phyloP scores from a whole-genome alignment of 2,888 invertebrate genomes.

The Trachelus troglodyta region DNA sequence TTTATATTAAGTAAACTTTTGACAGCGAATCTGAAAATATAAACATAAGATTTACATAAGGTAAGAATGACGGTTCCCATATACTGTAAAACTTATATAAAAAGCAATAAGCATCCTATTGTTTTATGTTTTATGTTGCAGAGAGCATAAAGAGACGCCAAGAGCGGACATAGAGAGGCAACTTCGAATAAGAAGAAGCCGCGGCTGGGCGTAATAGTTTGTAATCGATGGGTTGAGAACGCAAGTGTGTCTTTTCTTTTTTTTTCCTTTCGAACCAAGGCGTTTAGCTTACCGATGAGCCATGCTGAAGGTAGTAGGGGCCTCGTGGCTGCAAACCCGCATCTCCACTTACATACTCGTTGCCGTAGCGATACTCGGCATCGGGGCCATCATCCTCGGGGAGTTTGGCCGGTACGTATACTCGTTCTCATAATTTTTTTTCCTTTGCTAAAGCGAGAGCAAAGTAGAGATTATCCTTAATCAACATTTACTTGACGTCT shows the following conservation, averaged over 20 bases:
- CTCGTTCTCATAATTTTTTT: background rate
- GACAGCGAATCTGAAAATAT: no score
- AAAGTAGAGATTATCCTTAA: background rate
- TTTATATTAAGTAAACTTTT: background rate
- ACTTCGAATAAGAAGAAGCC: slow-evolving; percentile 38
- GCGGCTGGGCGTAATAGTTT: slow-evolving; percentile 40
- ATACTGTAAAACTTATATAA: no score
- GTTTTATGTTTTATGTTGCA: slow-evolving; percentile 25
- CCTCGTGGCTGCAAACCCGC: slow-evolving; percentile 82
- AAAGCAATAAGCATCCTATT: background rate
- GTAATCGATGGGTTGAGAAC: slow-evolving; percentile 66
- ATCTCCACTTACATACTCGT: slow-evolving; percentile 79
- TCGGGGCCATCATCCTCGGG: slow-evolving; percentile 77
- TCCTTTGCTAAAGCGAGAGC: background rate
- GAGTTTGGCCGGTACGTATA: slow-evolving; percentile 74
- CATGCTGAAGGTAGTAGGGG: slow-evolving; percentile 83
- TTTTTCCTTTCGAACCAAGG: slow-evolving; percentile 40
- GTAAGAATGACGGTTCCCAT: no score
- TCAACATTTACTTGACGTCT: background rate
- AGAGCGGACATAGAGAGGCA: slow-evolving; percentile 22
- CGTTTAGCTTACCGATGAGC: slow-evolving; percentile 61
- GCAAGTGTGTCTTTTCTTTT: slow-evolving; percentile 41
- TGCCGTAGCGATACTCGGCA: slow-evolving; percentile 75
- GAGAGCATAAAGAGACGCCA: slow-evolving; percentile 30
- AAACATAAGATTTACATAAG: no score